Percentiles rank a stretch among this genome's conserved stretches.
These are phyloP conservation scores for Drosophila atroscutellata DNA, from an alignment of 2,888 invertebrate genomes.

Conservation along the genomic window DNA sequence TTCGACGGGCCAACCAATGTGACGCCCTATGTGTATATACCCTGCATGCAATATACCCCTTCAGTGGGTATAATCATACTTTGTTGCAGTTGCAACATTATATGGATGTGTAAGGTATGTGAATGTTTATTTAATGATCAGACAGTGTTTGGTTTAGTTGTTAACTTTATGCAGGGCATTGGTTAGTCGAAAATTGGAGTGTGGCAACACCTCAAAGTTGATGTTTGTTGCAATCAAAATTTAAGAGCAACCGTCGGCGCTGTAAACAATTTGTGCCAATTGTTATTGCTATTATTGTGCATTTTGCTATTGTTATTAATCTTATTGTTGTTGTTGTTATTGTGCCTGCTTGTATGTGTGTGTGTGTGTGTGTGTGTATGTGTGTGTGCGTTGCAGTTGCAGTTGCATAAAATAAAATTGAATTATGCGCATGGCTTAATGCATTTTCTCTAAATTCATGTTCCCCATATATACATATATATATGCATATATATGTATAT, in stretches of 20 bases:
- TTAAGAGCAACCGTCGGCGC: conserved; percentile 60
- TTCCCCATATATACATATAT: conserved; percentile 27
- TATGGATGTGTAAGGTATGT: not conserved
- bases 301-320: conserved; percentile 45
- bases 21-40: conserved; percentile 25
- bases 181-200: not conserved
- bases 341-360: too few relatives aligned
- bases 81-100: not conserved
- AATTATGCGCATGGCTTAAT: conserved; percentile 80
- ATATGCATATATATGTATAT: not conserved
- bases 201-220: not conserved
- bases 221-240: conserved; percentile 70
- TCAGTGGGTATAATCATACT: not conserved
- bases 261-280: conserved; percentile 69
- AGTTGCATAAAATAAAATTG: conserved; percentile 73
- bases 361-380: too few relatives aligned
- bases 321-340: conserved; percentile 17
- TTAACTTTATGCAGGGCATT: conserved; percentile 13
- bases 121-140: not conserved
- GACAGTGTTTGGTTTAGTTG: not conserved
- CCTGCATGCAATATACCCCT: not conserved
- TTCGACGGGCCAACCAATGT: conserved; percentile 33
- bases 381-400: conserved; percentile 40
- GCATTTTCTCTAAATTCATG: conserved; percentile 75
- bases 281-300: conserved; percentile 51